Conservation (phyloP, 2,113 vertebrate genomes). For the Pantherophis guttatus region DNA sequence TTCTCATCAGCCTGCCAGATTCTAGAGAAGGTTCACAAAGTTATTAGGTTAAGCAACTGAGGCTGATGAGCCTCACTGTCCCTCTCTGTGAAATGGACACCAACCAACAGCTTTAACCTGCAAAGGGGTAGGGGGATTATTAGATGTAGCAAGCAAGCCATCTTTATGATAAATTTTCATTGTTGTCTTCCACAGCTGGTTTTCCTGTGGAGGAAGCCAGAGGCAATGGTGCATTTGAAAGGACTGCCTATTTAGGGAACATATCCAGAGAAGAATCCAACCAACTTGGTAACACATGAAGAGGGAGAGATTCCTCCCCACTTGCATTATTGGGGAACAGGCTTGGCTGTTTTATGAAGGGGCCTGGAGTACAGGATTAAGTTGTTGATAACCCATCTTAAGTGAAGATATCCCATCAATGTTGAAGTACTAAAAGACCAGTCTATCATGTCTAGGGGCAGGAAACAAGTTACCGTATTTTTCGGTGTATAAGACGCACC, state of each 20-base stretch:
- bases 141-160: not conserved
- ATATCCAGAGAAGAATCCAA: not conserved
- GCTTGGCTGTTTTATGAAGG: not conserved
- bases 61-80: not conserved
- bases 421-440: not conserved
- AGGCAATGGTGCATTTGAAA: not conserved
- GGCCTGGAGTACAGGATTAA: not conserved
- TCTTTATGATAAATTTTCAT: not conserved
- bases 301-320: fast-evolving
- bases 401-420: not conserved
- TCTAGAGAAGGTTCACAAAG: not conserved
- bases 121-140: not conserved
- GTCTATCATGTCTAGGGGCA: not conserved
- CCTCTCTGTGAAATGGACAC: not conserved
- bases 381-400: not conserved
- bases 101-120: not conserved
- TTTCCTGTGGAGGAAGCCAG: not conserved
- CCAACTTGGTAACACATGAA: not conserved
- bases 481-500: too few species aligned
- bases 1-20: not conserved
- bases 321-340: not conserved
- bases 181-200: not conserved
- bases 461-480: not conserved
- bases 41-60: not conserved
- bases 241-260: not conserved